phyloP scores from a whole-genome alignment of 2,113 vertebrate genomes.

The Lagopus muta region DNA sequence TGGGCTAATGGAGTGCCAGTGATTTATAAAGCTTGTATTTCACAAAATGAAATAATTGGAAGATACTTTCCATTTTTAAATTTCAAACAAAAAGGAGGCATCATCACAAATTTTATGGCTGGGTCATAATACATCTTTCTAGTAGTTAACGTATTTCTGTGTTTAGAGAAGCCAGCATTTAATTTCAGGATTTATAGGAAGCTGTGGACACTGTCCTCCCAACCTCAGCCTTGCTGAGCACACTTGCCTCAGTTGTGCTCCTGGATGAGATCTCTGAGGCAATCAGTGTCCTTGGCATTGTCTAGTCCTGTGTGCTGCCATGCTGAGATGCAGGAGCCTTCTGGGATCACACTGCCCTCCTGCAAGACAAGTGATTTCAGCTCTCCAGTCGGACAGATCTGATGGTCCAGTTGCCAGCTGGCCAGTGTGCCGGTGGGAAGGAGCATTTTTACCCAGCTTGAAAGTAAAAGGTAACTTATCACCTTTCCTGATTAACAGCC shows the following conservation, averaged over 20 bases:
- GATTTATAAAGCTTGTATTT: conserved; percentile 17
- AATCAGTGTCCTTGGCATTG: not conserved
- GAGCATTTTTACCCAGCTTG: not conserved
- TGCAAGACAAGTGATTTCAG: not conserved
- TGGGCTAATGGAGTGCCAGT: not conserved
- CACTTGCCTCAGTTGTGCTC: not conserved
- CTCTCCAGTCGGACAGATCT: not conserved
- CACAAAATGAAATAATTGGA: conserved; percentile 18
- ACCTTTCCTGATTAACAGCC: not conserved
- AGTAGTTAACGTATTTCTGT: not conserved
- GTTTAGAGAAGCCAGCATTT: not conserved
- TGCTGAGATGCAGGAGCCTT: not conserved
- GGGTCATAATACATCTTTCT: not conserved
- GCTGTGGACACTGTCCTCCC: not conserved
- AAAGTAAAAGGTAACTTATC: not conserved
- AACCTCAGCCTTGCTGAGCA: not conserved
- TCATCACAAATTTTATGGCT: not conserved
- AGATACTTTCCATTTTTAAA: conserved; percentile 21
- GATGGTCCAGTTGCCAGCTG: not conserved
- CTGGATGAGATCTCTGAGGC: not conserved
- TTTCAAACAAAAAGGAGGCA: not conserved
- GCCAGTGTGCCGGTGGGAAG: not conserved
- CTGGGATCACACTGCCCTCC: rapidly evolving
- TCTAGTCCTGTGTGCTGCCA: not conserved
- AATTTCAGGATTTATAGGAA: not conserved